phyloP scores from a whole-genome alignment of 2,797 vertebrate species.

The Antrozous pallidus region DNA sequence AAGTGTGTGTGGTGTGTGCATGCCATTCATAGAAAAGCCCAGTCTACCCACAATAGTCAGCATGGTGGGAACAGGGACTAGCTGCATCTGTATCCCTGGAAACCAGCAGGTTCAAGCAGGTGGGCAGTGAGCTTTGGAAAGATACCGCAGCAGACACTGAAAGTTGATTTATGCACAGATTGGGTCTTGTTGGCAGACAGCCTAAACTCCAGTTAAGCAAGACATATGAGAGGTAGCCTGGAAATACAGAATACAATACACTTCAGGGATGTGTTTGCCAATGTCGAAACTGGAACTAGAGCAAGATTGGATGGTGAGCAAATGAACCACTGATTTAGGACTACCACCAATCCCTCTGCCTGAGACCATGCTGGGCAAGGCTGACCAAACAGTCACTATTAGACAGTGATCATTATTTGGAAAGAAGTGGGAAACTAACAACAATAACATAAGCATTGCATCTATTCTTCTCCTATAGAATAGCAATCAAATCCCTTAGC shows the following conservation, averaged over 20 bases:
- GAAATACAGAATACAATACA: neutral
- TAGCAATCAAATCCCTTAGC: neutral
- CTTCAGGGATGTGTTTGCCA: neutral
- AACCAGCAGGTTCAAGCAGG: neutral
- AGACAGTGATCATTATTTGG: neutral
- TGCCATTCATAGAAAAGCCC: neutral
- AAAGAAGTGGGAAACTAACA: neutral
- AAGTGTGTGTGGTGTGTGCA: neutral
- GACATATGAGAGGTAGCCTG: neutral
- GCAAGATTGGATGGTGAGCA: neutral
- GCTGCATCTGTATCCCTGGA: neutral
- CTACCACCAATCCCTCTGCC: neutral
- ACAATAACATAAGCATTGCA: neutral
- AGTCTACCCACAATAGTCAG: neutral
- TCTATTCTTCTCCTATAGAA: neutral
- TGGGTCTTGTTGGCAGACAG: neutral
- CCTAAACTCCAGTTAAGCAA: neutral
- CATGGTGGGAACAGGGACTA: neutral
- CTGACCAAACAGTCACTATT: neutral
- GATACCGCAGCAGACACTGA: neutral
- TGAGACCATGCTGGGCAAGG: neutral
- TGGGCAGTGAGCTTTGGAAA: neutral
- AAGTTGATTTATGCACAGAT: neutral
- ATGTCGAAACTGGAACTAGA: neutral
- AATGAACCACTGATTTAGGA: neutral